Conservation (phyloP, 2,797 vertebrate species). For the Phalloptychus januarius region DNA sequence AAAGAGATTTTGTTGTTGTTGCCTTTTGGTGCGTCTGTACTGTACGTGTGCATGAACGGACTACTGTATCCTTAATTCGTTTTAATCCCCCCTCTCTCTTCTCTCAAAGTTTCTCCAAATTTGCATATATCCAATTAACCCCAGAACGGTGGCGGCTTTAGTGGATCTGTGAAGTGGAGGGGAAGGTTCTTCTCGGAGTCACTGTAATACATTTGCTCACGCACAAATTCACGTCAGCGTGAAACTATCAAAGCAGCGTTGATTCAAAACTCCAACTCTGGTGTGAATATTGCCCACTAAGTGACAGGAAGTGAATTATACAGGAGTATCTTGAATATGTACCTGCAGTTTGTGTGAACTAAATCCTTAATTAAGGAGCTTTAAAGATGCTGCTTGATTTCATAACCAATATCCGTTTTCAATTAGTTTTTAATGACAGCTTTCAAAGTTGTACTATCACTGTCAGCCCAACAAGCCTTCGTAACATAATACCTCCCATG, state of each 20-base stretch:
- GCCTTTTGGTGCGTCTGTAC: conserved; percentile 8
- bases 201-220: conserved; percentile 56
- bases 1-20: conserved; percentile 26
- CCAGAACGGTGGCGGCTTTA: conserved; percentile 58
- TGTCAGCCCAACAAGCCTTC: neutral
- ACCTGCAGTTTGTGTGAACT: neutral
- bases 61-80: conserved; percentile 48
- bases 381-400: neutral
- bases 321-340: neutral
- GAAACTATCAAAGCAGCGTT: conserved; percentile 25
- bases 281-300: conserved; percentile 1
- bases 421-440: neutral
- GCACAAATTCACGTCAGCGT: conserved; percentile 32
- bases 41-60: conserved; percentile 3
- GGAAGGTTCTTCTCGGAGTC: conserved; percentile 35
- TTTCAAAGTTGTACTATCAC: neutral
- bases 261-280: conserved; percentile 23
- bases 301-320: neutral
- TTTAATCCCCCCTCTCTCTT: conserved; percentile 67
- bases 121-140: conserved; percentile 80
- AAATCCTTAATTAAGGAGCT: neutral
- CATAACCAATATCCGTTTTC: neutral
- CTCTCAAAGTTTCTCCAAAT: conserved; percentile 63
- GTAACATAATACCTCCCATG: neutral
- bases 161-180: conserved; percentile 37